phyloP scores from a whole-genome alignment of 2,797 vertebrate genomes.

The Acestrorhynchus altus region DNA sequence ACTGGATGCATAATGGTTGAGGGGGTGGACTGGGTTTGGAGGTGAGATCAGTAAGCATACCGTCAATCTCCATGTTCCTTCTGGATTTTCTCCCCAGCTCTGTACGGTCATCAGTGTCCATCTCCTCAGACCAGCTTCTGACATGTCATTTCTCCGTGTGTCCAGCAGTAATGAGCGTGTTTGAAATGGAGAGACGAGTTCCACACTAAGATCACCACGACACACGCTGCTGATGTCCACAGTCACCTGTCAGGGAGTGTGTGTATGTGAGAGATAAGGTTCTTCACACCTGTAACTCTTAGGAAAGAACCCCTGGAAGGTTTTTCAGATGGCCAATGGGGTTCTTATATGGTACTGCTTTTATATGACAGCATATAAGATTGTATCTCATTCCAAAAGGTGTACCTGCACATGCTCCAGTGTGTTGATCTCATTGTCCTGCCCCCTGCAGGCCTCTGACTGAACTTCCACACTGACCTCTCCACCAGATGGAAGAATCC shows the following conservation, averaged over 20 bases:
- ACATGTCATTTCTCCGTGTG: slow-evolving; percentile 64
- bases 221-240: slow-evolving; percentile 70
- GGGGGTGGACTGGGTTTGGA: not conserved
- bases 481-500: slow-evolving; percentile 66
- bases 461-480: slow-evolving; percentile 63
- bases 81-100: slow-evolving; percentile 63
- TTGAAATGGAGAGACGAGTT: slow-evolving; percentile 69
- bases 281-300: too few species aligned
- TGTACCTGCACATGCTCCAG: slow-evolving; percentile 73
- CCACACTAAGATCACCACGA: slow-evolving; percentile 69
- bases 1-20: not conserved
- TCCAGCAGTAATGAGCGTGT: slow-evolving; percentile 67
- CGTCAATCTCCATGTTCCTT: slow-evolving; percentile 59
- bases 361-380: too few species aligned
- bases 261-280: not conserved
- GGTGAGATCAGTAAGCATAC: not conserved
- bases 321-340: too few species aligned
- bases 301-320: too few species aligned
- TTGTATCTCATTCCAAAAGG: too few species aligned
- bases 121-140: slow-evolving; percentile 61
- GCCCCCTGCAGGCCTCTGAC: slow-evolving; percentile 67
- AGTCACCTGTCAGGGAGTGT: slow-evolving; percentile 58
- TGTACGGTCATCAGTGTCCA: slow-evolving; percentile 66
- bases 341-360: too few species aligned
- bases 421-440: slow-evolving; percentile 71